Percentiles rank a stretch among this genome's conserved stretches.
Conservation (phyloP, 2,888 invertebrate genomes). For the Ariolimax columbianus region DNA sequence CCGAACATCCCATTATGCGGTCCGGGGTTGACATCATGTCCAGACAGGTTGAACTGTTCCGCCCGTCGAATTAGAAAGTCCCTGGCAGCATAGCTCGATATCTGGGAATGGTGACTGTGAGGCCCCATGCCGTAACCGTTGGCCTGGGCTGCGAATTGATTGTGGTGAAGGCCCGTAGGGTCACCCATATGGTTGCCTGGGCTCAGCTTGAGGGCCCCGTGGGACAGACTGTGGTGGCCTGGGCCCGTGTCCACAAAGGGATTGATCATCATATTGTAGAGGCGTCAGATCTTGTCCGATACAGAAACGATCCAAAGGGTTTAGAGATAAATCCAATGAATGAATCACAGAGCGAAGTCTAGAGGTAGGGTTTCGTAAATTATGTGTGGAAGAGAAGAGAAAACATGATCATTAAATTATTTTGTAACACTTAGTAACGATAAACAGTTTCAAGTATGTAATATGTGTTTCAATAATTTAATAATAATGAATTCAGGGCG, state of each 20-base stretch:
- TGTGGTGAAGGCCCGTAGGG: constrained; percentile 64
- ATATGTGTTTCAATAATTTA: no score
- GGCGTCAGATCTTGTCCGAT: no score
- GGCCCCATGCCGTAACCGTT: constrained; percentile 77
- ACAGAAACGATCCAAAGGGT: no score
- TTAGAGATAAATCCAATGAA: no score
- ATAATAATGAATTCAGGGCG: no score
- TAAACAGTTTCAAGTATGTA: no score
- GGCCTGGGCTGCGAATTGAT: constrained; percentile 79
- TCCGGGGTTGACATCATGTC: constrained; percentile 72
- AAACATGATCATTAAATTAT: no score
- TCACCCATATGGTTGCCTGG: constrained; percentile 79
- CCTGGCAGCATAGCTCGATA: constrained; percentile 88
- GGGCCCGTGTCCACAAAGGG: constrained; percentile 88
- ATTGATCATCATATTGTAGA: constrained; percentile 85
- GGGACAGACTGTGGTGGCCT: constrained; percentile 79
- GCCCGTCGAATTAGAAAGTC: constrained; percentile 88
- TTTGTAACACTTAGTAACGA: no score
- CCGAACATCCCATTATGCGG: constrained; percentile 81
- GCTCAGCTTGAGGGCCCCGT: constrained; percentile 79
- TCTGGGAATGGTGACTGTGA: constrained; percentile 66
- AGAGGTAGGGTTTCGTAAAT: no score
- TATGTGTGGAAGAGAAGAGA: no score
- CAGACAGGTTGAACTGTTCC: constrained; percentile 81
- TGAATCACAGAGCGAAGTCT: no score